Percentiles rank a stretch among this genome's conserved stretches.
phyloP scores from a whole-genome alignment of 92 coral and sea anemone genomes.

The Epizoanthus stellaris region DNA sequence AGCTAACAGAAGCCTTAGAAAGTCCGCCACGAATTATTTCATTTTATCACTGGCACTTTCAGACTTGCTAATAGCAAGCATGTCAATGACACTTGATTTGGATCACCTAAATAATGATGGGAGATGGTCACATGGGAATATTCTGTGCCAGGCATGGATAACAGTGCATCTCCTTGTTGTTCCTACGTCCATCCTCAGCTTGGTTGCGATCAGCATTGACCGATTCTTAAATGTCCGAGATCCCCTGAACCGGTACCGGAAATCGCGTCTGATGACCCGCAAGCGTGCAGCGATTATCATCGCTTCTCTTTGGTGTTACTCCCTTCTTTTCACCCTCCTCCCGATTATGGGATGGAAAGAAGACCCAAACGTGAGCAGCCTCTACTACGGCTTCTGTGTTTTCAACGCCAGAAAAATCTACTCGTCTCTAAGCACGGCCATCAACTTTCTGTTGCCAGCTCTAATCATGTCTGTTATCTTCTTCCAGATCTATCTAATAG shows the following conservation, averaged over 20 bases:
- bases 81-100: constrained; percentile 72
- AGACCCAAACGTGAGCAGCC: not conserved
- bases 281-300: constrained; percentile 36
- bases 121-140: constrained; percentile 55
- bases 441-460: constrained; percentile 50
- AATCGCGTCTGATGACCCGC: constrained; percentile 56
- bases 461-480: constrained; percentile 50
- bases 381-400: not conserved
- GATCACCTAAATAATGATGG: constrained; percentile 42
- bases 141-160: constrained; percentile 67
- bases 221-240: constrained; percentile 60
- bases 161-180: constrained; percentile 66
- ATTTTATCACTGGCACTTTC: constrained; percentile 71
- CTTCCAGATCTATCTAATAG: constrained; percentile 48
- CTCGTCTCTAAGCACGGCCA: constrained; percentile 18
- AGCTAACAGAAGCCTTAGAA: constrained; percentile 51
- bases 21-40: constrained; percentile 54
- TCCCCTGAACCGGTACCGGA: constrained; percentile 56
- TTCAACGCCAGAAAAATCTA: constrained; percentile 28
- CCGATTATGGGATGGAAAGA: constrained; percentile 75
- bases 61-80: constrained; percentile 60
- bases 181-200: constrained; percentile 61
- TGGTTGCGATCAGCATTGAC: constrained; percentile 54
- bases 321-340: constrained; percentile 63
- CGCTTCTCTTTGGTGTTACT: constrained; percentile 62